Evolutionary conservation across 2,888 invertebrate species (phyloP).

Genomic region (Pandemis corylana): DNA sequence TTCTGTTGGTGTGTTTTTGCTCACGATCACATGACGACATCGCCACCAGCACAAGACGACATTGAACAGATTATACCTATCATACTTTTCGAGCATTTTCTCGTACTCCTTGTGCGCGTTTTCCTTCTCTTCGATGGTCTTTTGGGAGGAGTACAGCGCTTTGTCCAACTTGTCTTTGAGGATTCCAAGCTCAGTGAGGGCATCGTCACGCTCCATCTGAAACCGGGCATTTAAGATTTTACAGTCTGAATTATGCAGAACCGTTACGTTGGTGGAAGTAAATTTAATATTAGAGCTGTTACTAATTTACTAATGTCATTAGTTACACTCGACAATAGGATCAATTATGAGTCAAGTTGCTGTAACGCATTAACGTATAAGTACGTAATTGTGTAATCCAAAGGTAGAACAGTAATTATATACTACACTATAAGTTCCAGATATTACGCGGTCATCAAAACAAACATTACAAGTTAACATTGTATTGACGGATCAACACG

Average conservation of each 20-base stretch:
- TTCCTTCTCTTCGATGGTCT: slow-evolving; percentile 94
- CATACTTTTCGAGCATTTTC: slow-evolving; percentile 96
- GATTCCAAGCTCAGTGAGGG: slow-evolving; percentile 93
- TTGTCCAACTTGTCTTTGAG: slow-evolving; percentile 96
- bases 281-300: neutral
- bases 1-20: slow-evolving; percentile 30
- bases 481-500: no score
- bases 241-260: neutral
- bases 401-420: no score
- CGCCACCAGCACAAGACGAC: slow-evolving; percentile 77
- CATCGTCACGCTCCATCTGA: slow-evolving; percentile 94
- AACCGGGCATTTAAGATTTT: slow-evolving; percentile 48
- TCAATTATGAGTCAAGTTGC: neutral
- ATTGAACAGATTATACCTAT: slow-evolving; percentile 86
- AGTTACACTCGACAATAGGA: neutral
- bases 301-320: neutral
- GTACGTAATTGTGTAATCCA: no score
- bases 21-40: slow-evolving; percentile 54
- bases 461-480: no score
- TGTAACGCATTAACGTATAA: neutral
- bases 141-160: slow-evolving; percentile 91
- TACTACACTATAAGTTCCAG: no score
- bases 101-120: slow-evolving; percentile 95
- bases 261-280: neutral
- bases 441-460: no score